Evolutionary conservation across 2,888 invertebrate species (phyloP), one percentile per base, ranked within the genome.

Genomic region (Chymomyza caudatula): DNA sequence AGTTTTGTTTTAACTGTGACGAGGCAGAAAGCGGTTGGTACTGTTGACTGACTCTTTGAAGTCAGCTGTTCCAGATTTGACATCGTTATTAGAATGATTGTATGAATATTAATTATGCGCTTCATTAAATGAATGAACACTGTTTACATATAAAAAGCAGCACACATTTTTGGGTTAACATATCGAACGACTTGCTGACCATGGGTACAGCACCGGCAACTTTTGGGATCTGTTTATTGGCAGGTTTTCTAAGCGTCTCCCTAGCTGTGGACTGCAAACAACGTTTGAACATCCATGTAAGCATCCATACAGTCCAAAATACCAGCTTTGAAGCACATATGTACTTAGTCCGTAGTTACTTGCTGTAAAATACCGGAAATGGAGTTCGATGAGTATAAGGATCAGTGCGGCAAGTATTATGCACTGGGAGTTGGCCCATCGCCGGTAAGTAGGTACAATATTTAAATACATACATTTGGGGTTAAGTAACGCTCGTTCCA

Each of bases 301-400:
- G 69, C 63, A 20, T 5, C 4, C 8, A 11, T 8, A 23, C 44
- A 8, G 0, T 13, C n/a, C n/a, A 1, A 37, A n/a, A n/a, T n/a
- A 25, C 2, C 11, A n/a, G 4, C 1, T 15, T 4, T 4, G n/a
- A n/a, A n/a, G n/a, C n/a, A n/a, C n/a, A n/a, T n/a, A 42, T 49
- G 22, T 0, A n/a, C 23, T n/a, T n/a, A 74, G 74, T n/a, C 43
- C 3, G 25, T 67, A 0, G 8, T 5, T 11, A 54, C 43, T 4
- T 82, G 82, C 25, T 82, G 82, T 6, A 13, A 60, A 0, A 51
- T 49, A 17, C 86, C 86, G 0, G 66, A 59, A 13, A 69, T 67
- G 11, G 54, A 71, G 2, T 29, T 59, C n/a, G n/a, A n/a, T n/a
- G n/a, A n/a, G 0, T 86, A 61, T 20, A 43, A 22, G 0, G 13